Conservation (phyloP, 1,140 invertebrate species). For the Pomacea maculata region DNA sequence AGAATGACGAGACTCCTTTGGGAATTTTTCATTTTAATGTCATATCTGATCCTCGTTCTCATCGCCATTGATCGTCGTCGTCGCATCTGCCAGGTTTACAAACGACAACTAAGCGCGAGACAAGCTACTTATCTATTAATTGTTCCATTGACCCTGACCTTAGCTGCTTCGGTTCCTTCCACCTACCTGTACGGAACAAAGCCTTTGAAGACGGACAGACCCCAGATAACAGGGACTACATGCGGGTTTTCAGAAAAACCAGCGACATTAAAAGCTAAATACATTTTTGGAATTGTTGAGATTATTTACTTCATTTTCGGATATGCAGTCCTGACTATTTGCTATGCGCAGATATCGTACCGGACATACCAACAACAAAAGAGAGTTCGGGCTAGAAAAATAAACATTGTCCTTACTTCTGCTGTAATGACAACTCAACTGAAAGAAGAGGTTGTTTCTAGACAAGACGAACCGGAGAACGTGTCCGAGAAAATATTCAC, state of each 20-base stretch:
- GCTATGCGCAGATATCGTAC: too few relatives aligned
- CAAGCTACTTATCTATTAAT: neutral
- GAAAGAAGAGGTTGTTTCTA: too few relatives aligned
- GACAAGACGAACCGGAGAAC: too few relatives aligned
- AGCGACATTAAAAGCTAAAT: neutral
- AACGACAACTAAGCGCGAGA: constrained; percentile 18
- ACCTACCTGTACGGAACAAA: constrained; percentile 20
- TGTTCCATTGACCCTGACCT: neutral
- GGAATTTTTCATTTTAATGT: constrained; percentile 19
- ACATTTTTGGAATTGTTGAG: neutral
- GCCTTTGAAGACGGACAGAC: neutral
- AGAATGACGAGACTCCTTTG: constrained; percentile 16
- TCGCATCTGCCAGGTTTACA: constrained; percentile 27
- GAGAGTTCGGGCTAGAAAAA: too few relatives aligned
- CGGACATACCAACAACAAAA: too few relatives aligned
- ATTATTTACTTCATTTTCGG: constrained; percentile 12
- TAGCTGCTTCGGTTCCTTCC: constrained; percentile 3
- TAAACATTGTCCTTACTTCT: too few relatives aligned
- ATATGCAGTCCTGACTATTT: too few relatives aligned
- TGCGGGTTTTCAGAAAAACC: constrained; percentile 20
- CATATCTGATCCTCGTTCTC: constrained; percentile 15
- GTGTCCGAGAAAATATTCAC: too few relatives aligned
- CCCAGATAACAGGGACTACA: constrained; percentile 15
- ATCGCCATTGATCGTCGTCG: constrained; percentile 31
- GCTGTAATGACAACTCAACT: too few relatives aligned